Evolutionary conservation across 2,113 vertebrate genomes (phyloP), one percentile per base, ranked within the genome.

Genomic region (Xiphophorus hellerii): DNA sequence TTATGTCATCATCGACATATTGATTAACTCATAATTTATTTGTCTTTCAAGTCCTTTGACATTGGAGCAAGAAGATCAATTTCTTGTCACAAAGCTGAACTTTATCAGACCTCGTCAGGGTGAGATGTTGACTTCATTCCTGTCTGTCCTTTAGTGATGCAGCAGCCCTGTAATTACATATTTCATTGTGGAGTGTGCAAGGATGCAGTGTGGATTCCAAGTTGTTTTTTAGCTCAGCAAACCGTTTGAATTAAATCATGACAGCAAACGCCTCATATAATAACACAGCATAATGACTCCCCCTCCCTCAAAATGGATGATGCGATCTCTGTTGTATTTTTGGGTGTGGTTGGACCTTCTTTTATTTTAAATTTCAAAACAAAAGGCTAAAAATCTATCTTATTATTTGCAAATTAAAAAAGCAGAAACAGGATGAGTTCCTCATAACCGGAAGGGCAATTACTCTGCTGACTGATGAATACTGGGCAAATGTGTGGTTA

Each of bases 261-360:
- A 67, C 76, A 78, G 61, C 13, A 61, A 75, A 62, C 37, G 70
- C 9, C 3, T 74, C 13, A 63, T 51, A 77, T 62, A 75, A 76
- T 69, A 29, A 77, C 82, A 91, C 84, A 76, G 67, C 14, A 73
- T 65, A 81, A 68, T 20, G 11, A 22, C 67, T 71, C 5, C 44
- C 69, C n/a, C 28, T 68, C 65, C 69, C 17, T 54, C 67, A 25
- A 44, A 44, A 31, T 71, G 48, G 15, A 67, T 83, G 31, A 27
- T 65, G 54, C 61, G 35, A 74, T 75, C 35, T 48, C 9, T 66
- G 48, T 62, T 70, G 73, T 64, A 8, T 64, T 76, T 14, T 61
- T 37, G 77, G 76, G 72, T 84, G 63, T 65, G 67, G 60, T 31
- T 72, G 67, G 13, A 42, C 8, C 25, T 12, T 22, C 10, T 30